Evolutionary conservation across 2,797 vertebrate species (phyloP).

Genomic region (Kryptolebias ocellatus): DNA sequence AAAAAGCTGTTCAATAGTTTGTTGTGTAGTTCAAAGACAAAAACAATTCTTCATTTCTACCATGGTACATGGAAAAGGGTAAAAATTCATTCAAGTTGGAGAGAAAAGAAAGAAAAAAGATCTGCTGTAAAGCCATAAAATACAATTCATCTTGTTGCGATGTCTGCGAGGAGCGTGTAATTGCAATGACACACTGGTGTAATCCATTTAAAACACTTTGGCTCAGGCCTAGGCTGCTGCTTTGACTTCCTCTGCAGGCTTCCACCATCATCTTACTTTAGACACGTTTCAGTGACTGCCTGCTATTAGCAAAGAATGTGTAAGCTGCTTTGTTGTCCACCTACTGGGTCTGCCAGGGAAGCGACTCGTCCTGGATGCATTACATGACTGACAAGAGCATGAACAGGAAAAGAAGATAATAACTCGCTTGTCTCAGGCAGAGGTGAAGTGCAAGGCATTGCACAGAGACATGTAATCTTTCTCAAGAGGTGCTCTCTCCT

Average conservation of each 20-base stretch:
- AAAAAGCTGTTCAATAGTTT: conserved; percentile 58
- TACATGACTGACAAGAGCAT: conserved; percentile 60
- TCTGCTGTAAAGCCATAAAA: conserved; percentile 74
- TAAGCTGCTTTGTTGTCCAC: conserved; percentile 68
- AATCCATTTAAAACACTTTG: conserved; percentile 85
- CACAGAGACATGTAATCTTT: conserved; percentile 75
- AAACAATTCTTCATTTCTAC: conserved; percentile 65
- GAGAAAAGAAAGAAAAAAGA: conserved; percentile 67
- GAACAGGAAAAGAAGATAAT: conserved; percentile 50
- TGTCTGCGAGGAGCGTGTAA: conserved; percentile 77
- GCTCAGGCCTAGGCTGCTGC: conserved; percentile 65
- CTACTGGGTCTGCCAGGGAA: conserved; percentile 58
- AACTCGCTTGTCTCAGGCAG: conserved; percentile 59
- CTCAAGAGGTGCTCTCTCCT: conserved; percentile 66
- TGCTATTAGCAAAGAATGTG: conserved; percentile 68
- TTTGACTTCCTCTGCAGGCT: conserved; percentile 69
- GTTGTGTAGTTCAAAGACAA: conserved; percentile 59
- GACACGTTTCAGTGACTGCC: conserved; percentile 65
- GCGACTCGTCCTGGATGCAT: conserved; percentile 58
- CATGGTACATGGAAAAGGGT: conserved; percentile 29
- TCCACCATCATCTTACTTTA: conserved; percentile 60
- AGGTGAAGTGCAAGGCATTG: conserved; percentile 66
- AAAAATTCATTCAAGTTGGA: conserved; percentile 57
- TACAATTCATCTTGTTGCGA: conserved; percentile 76
- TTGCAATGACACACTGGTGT: conserved; percentile 83